Conservation (phyloP, 2,797 vertebrate species). For the Danio albolineatus region DNA sequence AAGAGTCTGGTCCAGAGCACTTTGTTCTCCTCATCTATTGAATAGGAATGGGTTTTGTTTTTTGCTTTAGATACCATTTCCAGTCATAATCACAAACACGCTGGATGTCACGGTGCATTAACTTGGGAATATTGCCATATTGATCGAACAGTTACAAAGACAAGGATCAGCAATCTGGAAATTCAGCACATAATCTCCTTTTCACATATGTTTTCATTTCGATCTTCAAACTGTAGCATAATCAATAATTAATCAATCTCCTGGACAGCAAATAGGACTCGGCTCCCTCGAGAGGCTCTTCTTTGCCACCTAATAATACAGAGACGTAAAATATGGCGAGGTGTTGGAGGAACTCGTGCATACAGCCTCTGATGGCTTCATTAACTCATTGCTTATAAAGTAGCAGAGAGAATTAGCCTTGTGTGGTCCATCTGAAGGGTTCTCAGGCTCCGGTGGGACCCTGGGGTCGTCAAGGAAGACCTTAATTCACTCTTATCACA, state of each 20-base stretch:
- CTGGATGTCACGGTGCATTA: slow-evolving; percentile 33
- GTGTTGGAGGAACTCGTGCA: slow-evolving; percentile 57
- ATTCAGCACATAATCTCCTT: slow-evolving; percentile 65
- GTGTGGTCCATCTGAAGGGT: slow-evolving; percentile 40
- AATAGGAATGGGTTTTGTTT: background rate
- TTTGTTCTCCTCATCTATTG: background rate
- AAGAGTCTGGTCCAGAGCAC: background rate
- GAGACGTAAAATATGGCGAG: slow-evolving; percentile 61
- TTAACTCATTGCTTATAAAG: slow-evolving; percentile 64
- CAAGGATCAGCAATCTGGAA: slow-evolving; percentile 60
- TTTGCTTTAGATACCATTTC: slow-evolving; percentile 37
- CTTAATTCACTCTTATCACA: slow-evolving; percentile 31
- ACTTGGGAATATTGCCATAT: slow-evolving; percentile 57
- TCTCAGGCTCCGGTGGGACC: background rate
- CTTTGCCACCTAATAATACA: slow-evolving; percentile 64
- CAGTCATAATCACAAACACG: slow-evolving; percentile 26
- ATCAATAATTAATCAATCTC: slow-evolving; percentile 77
- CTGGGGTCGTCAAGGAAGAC: background rate
- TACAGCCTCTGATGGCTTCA: slow-evolving; percentile 60
- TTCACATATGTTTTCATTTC: slow-evolving; percentile 58
- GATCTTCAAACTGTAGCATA: slow-evolving; percentile 57
- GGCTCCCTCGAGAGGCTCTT: slow-evolving; percentile 55
- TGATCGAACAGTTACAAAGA: slow-evolving; percentile 62
- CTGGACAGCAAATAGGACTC: slow-evolving; percentile 60
- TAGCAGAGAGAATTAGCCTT: slow-evolving; percentile 63